Evolutionary conservation across 2,888 invertebrate genomes (phyloP), one percentile per base, ranked within the genome.

Genomic region (Gastrophysa polygoni): DNA sequence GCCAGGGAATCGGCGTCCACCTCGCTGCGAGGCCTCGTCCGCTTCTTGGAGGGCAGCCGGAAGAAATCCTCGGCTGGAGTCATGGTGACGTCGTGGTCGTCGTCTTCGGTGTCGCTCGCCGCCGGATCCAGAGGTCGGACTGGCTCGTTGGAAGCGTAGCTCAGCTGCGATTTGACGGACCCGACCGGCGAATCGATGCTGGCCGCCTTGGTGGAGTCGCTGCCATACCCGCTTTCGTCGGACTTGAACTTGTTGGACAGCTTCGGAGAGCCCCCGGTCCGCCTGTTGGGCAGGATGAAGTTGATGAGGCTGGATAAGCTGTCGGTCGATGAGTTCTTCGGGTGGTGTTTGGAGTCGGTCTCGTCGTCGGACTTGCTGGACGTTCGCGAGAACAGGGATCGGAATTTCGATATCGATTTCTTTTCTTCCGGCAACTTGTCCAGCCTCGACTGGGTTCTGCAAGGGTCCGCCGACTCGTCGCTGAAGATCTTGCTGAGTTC

Each of bases 201-300:
- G 1, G 83, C 80, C 54, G 84, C 76, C 67, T 85, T 77, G 0
- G 85, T 86, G 14, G 85, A 85, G 73, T 87, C 87, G 47, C 85
- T 85, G 64, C 86, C 87, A 71, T 87, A 87, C 14, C 86, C 87
- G 71, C 86, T 86, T 74, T 87, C 87, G 68, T 86, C 86, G 8
- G 71, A 75, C 72, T 77, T 82, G 64, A 71, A 71, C 69, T 73
- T 71, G 44, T 64, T 63, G 14, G 67, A 67, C 10, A 73, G 69
- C 14, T 62, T 66, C 24, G 71, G 67, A 1, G 72, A 69, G 20
- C 59, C 76, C 73, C 76, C 77, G 61, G 74, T 73, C 71, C 70
- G 73, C 56, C 75, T 73, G 59, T 74, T 74, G 6, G 78, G 76
- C 50, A 72, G 62, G 18, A 81, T 73, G 47, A 80, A 73, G 64